phyloP scores from a whole-genome alignment of 2,888 invertebrate genomes.

The Zonitis immaculata region DNA sequence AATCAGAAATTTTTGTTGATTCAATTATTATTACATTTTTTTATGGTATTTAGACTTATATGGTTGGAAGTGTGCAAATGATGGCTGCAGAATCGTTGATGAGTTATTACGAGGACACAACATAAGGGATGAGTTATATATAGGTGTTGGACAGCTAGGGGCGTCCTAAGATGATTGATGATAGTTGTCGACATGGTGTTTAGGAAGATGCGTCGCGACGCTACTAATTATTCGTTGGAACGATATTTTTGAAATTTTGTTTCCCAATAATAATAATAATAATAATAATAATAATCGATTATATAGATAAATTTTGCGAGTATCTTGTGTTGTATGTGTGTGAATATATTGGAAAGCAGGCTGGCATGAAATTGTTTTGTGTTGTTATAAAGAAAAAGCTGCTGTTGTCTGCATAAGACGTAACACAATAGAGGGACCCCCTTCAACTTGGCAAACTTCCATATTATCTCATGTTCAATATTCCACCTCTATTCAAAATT shows the following conservation, averaged over 20 bases:
- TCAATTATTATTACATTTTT: background rate
- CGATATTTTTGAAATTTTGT: no score
- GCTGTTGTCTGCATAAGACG: constrained; percentile 8
- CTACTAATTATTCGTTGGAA: constrained; percentile 20
- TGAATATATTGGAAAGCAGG: background rate
- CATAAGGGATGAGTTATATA: constrained; percentile 28
- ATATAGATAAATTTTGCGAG: no score
- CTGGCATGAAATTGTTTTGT: background rate
- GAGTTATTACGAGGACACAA: constrained; percentile 18
- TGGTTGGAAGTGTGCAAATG: constrained; percentile 19
- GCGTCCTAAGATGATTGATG: constrained; percentile 46
- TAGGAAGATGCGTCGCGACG: constrained; percentile 44
- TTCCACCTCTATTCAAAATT: constrained; percentile 39
- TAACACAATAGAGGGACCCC: constrained; percentile 19
- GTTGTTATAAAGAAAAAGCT: background rate
- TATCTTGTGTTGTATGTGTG: no score
- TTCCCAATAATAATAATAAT: no score
- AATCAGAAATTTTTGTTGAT: background rate
- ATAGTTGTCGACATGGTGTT: constrained; percentile 47
- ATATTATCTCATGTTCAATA: constrained; percentile 33
- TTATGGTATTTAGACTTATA: constrained; percentile 9
- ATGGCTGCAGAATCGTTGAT: constrained; percentile 19
- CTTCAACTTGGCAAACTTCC: constrained; percentile 33
- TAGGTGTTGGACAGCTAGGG: constrained; percentile 40
- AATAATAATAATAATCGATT: no score